Evolutionary conservation across 1,140 invertebrate genomes (phyloP), one percentile per base, ranked within the genome.

Genomic region (Plectus sambesii): DNA sequence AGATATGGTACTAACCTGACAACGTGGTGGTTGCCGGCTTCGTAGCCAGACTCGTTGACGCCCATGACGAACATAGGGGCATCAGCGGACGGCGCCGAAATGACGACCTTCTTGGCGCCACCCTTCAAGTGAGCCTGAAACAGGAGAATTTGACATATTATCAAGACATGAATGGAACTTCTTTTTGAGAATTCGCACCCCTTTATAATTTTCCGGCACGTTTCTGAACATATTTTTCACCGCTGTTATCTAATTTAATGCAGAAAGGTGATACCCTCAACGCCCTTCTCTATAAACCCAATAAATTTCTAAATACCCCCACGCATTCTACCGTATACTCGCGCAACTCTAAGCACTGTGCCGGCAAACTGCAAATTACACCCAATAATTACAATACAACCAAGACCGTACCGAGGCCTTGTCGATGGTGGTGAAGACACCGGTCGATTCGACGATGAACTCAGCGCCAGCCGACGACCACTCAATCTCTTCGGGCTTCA

Each of bases 11-110:
- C 47, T 9, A 47, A 67, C 70, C 68, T 70, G 58, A 98, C 82
- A 46, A 79, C 69, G 75, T 63, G 60, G 35, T 83, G 82, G 74
- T 78, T 79, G 38, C 77, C 77, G 45, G 83, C 80, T 46, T 87
- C 79, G 67, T 96, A 97, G 20, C 80, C 74, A 2, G 88, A 82
- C 17, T 77, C 61, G 54, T 98, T 99, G 12, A 98, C 93, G 61
- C 93, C 94, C 66, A 85, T 81, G 9, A 85, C 81, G 71, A 87
- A 98, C 89, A 97, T 99, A n/a, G 92, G 92, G 24, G 90, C 90
- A 74, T 99, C 93, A 61, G 86, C 82, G 42, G 87, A 93, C 9
- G 93, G 93, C 20, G 94, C 93, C 39, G 92, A 90, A 70, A 99
- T 97, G 57, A 98, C 81, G 5, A 76, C 74, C 52, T 76, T 76